phyloP scores from a whole-genome alignment of 2,113 vertebrate genomes.

The zebrafish (Danio rerio) region GRCz12tu NC_133176.1:10706001-10706500 shows the following conservation, averaged over 20 bases:
- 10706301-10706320: constrained; percentile 67
- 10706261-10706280: not conserved
- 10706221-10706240: not conserved
- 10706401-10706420: constrained; percentile 70
- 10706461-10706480: constrained; percentile 97
- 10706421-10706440: constrained; percentile 83
- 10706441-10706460: constrained; percentile 84
- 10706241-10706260: not conserved
- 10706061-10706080: constrained; percentile 75
- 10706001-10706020: constrained; percentile 99
- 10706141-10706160: not conserved
- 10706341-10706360: constrained; percentile 63
- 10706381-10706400: constrained; percentile 58
- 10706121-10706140: not conserved
- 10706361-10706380: constrained; percentile 32
- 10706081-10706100: not conserved
- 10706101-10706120: not conserved
- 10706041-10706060: constrained; percentile 97
- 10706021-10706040: constrained; percentile 98
- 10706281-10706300: not conserved
- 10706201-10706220: not conserved
- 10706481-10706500: constrained; percentile 96
- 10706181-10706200: constrained; percentile 73
- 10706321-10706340: constrained; percentile 72
- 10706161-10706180: constrained; percentile 42